Percentiles rank a stretch among this genome's conserved stretches.
Conservation (phyloP, 2,797 vertebrate species). For the Fringilla coelebs region DNA sequence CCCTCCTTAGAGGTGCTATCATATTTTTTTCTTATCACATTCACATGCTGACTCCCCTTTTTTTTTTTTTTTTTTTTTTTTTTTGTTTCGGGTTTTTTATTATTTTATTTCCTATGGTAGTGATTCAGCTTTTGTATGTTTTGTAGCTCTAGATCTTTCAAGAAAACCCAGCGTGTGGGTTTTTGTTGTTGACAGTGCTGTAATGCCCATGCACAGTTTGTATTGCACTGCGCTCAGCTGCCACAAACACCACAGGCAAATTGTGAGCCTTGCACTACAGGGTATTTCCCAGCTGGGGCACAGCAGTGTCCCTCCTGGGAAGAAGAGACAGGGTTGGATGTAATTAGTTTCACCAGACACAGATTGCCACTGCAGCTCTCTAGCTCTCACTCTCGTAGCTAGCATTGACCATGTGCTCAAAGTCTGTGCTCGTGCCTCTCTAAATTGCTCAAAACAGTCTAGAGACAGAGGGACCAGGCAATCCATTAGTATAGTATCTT, state of each 20-base stretch:
- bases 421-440: neutral
- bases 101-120: slow-evolving; percentile 73
- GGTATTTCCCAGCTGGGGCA: slow-evolving; percentile 1
- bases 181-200: slow-evolving; percentile 49
- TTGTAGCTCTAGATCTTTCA: slow-evolving; percentile 66
- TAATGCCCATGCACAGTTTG: slow-evolving; percentile 29
- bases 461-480: neutral
- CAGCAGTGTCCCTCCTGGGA: neutral
- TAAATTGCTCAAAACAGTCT: neutral
- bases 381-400: neutral
- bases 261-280: neutral
- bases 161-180: slow-evolving; percentile 21
- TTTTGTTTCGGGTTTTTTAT: slow-evolving; percentile 24
- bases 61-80: slow-evolving; percentile 21
- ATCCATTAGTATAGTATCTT: neutral
- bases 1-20: slow-evolving; percentile 80
- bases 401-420: neutral
- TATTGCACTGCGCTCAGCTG: neutral
- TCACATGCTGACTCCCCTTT: slow-evolving; percentile 51
- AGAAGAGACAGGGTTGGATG: slow-evolving; percentile 12
- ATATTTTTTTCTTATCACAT: slow-evolving; percentile 66
- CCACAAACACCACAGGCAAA: neutral
- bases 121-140: slow-evolving; percentile 72
- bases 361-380: neutral
- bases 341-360: neutral